Evolutionary conservation across 1,140 invertebrate species (phyloP), one percentile per base, ranked within the genome.

Genomic region (Drosophila elegans): DNA sequence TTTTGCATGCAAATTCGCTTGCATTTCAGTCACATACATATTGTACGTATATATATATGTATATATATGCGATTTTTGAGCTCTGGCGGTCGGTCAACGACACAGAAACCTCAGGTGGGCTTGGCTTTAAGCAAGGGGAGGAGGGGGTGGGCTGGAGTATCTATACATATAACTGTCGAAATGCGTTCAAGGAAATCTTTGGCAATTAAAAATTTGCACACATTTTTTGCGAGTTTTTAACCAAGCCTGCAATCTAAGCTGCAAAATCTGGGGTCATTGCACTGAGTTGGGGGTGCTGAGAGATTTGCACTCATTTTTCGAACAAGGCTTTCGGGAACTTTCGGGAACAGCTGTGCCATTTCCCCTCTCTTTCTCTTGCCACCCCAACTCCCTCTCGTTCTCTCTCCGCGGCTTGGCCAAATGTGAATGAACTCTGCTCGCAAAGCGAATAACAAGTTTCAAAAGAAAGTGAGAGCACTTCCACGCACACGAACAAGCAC

Each of bases 101-200:
- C 90, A 91, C 83, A 91, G 86, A 91, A 91, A 90, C 75, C 78
- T 77, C 78, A 78, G 79, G 69, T 92, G 93, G 92, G 94, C 93
- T 92, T 94, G 90, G 93, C 64, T 63, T 55, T 42, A 38, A 61
- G 25, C 44, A 46, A 46, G 49, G 51, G 16, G 6, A 12, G 38
- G 34, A 13, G 61, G 60, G 41, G 59, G 76, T 44, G 49, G 36
- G 3, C 25, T 12, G 12, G 12, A 48, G 46, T 48, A 48, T 48
- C 42, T 29, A 52, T 44, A 49, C 25, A 62, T 53, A 52, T 27
- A 62, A 46, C 59, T 71, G 68, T 71, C 64, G 77, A 83, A 86
- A 88, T 86, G 81, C 80, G 78, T 85, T 85, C 81, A 90, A 89
- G 81, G 78, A 90, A 90, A 90, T 88, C 73, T 80, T 79, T 88